Evolutionary conservation across 2,113 vertebrate genomes (phyloP), one percentile per base, ranked within the genome.

Genomic region (Ovis canadensis): DNA sequence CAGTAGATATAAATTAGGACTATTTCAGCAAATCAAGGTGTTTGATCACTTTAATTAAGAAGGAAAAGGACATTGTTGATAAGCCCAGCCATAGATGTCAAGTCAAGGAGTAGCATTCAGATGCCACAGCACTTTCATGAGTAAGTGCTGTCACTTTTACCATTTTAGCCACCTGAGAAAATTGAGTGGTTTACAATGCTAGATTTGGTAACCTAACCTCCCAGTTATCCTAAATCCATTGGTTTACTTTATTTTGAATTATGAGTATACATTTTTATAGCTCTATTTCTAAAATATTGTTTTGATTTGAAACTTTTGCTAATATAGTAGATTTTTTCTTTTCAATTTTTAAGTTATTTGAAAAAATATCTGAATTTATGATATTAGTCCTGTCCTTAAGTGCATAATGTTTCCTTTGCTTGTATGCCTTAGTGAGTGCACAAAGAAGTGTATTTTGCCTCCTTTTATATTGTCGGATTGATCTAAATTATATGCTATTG

Each of bases 241-340:
- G 45, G 45, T 94, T 94, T 93, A 33, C 36, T 88, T 96, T 78
- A 78, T 94, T 94, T 97, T 96, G 31, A 93, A 64, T 57, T 59
- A 31, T 57, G 40, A 3, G 3, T 45, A 19, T 88, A 60, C 10
- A n/a, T 96, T 85, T 95, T 52, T 67, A 52, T 95, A 95, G 40
- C 23, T 87, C 0, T 95, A 48, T 31, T 92, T 96, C 86, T 45
- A 95, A 59, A 91, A 81, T 90, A 50, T 29, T 86, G 23, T 96
- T 97, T 94, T 91, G 60, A 92, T 52, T 8, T 13, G 48, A 80
- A 92, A 14, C 33, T 94, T 97, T 97, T 91, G n/a, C 55, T 96
- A 94, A 62, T 52, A 4, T 54, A 83, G 36, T 74, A 85, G 15
- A n/a, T 74, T 87, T 90, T 96, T 94, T 89, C 48, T 40, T 85